phyloP scores from a whole-genome alignment of 2,113 vertebrate genomes.

The Scomber scombrus region DNA sequence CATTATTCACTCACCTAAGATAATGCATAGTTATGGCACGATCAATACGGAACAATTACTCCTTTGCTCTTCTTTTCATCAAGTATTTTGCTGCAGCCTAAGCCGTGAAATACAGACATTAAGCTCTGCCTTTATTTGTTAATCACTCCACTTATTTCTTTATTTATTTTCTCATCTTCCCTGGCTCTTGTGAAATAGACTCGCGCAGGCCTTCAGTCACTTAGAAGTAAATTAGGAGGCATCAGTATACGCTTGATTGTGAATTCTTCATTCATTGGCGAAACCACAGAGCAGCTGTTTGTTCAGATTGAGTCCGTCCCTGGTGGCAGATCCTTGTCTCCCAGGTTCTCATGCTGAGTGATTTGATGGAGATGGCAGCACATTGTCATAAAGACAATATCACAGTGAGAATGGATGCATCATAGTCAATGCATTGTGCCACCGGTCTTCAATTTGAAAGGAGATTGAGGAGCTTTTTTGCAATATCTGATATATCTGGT shows the following conservation, averaged over 20 bases:
- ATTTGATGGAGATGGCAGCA: conserved; percentile 57
- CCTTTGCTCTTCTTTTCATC: conserved; percentile 31
- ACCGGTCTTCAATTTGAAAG: conserved; percentile 18
- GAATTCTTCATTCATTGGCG: conserved; percentile 59
- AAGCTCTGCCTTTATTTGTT: conserved; percentile 34
- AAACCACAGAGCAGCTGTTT: conserved; percentile 66
- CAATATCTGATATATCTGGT: conserved; percentile 16
- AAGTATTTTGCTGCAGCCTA: background rate
- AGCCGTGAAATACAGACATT: conserved; percentile 8
- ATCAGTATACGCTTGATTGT: conserved; percentile 31
- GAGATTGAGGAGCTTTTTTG: background rate
- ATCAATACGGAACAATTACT: conserved; percentile 52
- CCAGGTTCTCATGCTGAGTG: conserved; percentile 49
- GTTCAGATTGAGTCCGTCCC: conserved; percentile 62
- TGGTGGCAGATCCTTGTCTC: conserved; percentile 54
- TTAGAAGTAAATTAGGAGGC: conserved; percentile 50
- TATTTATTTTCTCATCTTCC: background rate
- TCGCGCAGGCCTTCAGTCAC: conserved; percentile 22
- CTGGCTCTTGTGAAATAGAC: conserved; percentile 22
- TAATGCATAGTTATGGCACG: conserved; percentile 4
- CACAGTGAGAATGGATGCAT: conserved; percentile 40
- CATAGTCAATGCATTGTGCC: conserved; percentile 30
- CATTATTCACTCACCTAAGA: conserved; percentile 9
- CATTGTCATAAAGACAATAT: conserved; percentile 55
- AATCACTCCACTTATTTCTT: conserved; percentile 4